phyloP scores from a whole-genome alignment of 1,140 invertebrate species.

The Drosophila sp. region DNA sequence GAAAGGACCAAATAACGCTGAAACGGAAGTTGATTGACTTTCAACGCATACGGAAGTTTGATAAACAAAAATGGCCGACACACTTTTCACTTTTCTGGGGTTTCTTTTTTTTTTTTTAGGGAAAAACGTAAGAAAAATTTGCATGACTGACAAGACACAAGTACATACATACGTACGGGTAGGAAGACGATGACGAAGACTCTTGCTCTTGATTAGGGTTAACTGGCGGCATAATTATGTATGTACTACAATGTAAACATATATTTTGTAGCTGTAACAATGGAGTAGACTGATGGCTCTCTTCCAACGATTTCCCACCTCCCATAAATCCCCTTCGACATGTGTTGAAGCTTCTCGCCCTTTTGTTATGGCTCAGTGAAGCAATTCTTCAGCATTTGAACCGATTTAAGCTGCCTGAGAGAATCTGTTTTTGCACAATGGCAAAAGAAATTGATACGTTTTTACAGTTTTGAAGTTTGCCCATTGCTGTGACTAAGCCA shows the following conservation, averaged over 20 bases:
- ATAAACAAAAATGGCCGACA: slow-evolving; percentile 71
- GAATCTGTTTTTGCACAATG: background rate
- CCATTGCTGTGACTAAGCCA: background rate
- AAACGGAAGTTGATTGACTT: slow-evolving; percentile 76
- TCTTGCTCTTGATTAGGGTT: slow-evolving; percentile 61
- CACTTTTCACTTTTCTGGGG: slow-evolving; percentile 32
- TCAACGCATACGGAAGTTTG: slow-evolving; percentile 67
- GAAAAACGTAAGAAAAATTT: slow-evolving; percentile 29
- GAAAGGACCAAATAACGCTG: slow-evolving; percentile 8
- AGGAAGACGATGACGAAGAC: slow-evolving; percentile 36
- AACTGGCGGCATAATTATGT: slow-evolving; percentile 16
- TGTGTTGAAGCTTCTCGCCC: slow-evolving; percentile 11
- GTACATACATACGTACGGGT: background rate
- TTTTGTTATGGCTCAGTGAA: slow-evolving; percentile 22
- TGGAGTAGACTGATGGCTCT: slow-evolving; percentile 34
- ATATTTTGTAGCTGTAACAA: background rate
- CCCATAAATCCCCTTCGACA: slow-evolving; percentile 27
- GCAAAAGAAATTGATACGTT: slow-evolving; percentile 2
- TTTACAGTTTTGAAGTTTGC: background rate
- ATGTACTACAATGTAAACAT: slow-evolving; percentile 17
- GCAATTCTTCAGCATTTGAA: slow-evolving; percentile 9
- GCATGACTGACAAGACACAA: slow-evolving; percentile 32
- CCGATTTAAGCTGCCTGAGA: background rate
- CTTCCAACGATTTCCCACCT: background rate
- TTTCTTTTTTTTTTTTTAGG: slow-evolving; percentile 35